Evolutionary conservation across 2,888 invertebrate genomes (phyloP).

Genomic region (Helleia helle): DNA sequence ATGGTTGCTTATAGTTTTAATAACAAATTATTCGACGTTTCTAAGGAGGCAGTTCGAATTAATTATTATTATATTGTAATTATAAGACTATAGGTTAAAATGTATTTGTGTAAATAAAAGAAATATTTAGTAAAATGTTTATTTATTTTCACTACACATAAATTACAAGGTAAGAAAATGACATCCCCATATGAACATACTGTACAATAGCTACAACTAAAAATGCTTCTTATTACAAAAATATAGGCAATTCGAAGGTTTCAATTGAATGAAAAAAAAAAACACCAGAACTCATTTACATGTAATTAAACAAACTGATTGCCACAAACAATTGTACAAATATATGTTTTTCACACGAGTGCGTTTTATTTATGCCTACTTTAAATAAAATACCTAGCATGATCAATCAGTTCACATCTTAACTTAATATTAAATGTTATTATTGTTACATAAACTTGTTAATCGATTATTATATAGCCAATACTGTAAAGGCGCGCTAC

Average conservation of each 20-base stretch:
- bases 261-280: too few species aligned
- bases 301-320: neutral
- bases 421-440: constrained; percentile 1
- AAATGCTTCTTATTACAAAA: constrained; percentile 28
- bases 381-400: constrained; percentile 2
- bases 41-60: too few species aligned
- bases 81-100: neutral
- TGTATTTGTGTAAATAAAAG: neutral
- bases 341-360: neutral
- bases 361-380: constrained; percentile 4
- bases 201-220: constrained; percentile 30
- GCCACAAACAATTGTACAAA: constrained; percentile 7
- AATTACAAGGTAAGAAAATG: constrained; percentile 29
- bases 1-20: too few species aligned
- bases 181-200: constrained; percentile 25
- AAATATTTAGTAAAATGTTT: constrained; percentile 23
- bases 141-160: constrained; percentile 28
- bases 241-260: constrained; percentile 24
- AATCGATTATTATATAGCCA: constrained; percentile 2
- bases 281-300: neutral
- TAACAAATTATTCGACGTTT: too few species aligned
- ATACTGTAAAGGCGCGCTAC: neutral
- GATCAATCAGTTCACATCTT: constrained; percentile 1
- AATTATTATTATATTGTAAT: too few species aligned
- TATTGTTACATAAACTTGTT: constrained; percentile 1